Conservation (phyloP, 2,113 vertebrate species). For the Pipra filicauda region DNA sequence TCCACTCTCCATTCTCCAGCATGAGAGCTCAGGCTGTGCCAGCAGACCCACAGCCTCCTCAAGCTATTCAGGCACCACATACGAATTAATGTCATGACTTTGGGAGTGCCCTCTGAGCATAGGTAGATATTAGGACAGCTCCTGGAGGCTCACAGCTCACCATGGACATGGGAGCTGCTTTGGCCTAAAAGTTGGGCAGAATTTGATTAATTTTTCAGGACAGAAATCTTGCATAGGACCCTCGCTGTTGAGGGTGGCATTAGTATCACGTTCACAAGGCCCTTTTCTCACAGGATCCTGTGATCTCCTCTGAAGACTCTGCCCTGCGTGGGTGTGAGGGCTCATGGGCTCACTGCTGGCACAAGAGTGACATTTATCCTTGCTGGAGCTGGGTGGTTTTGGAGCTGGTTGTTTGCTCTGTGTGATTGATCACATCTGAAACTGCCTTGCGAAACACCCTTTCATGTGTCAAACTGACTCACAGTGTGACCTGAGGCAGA, state of each 20-base stretch:
- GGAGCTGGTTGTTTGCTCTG: constrained; percentile 25
- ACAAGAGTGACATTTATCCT: constrained; percentile 3
- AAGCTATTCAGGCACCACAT: accelerated
- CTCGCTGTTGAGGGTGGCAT: neutral
- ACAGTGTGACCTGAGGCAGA: neutral
- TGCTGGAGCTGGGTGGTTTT: neutral
- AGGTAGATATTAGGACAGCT: neutral
- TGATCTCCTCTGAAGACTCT: neutral
- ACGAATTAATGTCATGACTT: neutral
- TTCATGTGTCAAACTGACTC: neutral
- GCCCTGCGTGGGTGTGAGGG: neutral
- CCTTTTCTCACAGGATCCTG: neutral
- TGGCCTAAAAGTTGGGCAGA: neutral
- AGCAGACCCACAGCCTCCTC: neutral
- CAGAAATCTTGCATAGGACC: neutral
- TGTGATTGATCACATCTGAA: constrained; percentile 10
- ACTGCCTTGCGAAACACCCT: neutral
- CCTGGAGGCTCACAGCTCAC: neutral
- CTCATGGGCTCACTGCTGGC: neutral
- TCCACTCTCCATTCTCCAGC: neutral
- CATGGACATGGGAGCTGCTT: neutral
- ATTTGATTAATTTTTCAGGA: neutral
- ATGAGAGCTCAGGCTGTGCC: neutral
- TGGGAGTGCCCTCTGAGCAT: neutral
- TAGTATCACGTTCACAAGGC: accelerated